Conservation (phyloP, 2,113 vertebrate genomes). For the Oreochromis aureus region DNA sequence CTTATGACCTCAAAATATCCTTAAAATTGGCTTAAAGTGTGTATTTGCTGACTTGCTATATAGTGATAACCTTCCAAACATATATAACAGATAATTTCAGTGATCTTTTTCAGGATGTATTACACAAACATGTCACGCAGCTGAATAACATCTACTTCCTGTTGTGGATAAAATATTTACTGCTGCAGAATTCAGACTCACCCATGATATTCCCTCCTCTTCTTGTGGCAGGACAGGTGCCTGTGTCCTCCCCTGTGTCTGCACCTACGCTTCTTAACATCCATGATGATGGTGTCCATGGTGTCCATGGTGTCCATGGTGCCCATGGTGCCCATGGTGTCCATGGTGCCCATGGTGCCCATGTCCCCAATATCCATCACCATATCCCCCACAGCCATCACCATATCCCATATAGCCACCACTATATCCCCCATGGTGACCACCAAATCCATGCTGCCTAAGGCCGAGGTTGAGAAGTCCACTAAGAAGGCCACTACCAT, state of each 20-base stretch:
- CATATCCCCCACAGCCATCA: neutral
- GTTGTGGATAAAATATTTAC: neutral
- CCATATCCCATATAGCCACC: neutral
- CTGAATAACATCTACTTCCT: neutral
- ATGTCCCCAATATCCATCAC: neutral
- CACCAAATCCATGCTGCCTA: neutral
- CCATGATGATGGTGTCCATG: neutral
- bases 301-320: rapidly evolving
- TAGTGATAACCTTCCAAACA: neutral
- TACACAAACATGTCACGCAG: neutral
- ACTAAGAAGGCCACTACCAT: neutral
- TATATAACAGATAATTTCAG: neutral
- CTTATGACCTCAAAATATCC: neutral
- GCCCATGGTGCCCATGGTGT: rapidly evolving
- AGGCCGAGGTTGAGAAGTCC: neutral
- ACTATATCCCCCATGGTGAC: neutral
- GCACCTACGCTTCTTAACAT: neutral
- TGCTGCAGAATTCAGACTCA: neutral
- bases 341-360: neutral
- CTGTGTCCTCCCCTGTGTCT: conserved; percentile 16
- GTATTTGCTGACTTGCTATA: rapidly evolving
- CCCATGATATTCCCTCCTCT: conserved; percentile 32
- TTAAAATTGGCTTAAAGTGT: neutral
- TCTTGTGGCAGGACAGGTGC: conserved; percentile 49
- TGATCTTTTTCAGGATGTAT: neutral